Conservation (phyloP, 2,797 vertebrate species). For the Eulemur rubriventer region DNA sequence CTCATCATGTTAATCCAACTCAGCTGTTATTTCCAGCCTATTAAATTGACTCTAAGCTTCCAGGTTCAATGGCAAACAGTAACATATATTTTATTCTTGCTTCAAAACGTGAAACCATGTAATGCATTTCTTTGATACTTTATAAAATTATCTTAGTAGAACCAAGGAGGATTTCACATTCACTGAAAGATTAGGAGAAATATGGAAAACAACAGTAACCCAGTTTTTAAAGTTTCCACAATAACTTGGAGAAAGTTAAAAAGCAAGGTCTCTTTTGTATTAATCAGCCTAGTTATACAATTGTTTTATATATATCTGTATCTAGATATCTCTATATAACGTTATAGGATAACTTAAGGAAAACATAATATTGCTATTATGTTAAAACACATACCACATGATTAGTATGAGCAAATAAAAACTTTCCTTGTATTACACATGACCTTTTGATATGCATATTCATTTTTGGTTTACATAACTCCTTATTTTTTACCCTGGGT, state of each 20-base stretch:
- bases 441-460: background rate
- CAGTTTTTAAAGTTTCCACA: slow-evolving; percentile 49
- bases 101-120: background rate
- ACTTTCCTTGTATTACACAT: background rate
- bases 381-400: background rate
- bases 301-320: background rate
- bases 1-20: slow-evolving; percentile 84
- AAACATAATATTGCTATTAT: background rate
- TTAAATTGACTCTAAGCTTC: slow-evolving; percentile 90
- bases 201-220: background rate
- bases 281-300: background rate
- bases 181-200: background rate
- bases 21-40: slow-evolving; percentile 86
- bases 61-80: slow-evolving; percentile 87
- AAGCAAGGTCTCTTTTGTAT: background rate
- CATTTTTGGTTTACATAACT: background rate
- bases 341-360: background rate
- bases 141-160: slow-evolving; percentile 37
- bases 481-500: background rate
- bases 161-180: slow-evolving; percentile 71
- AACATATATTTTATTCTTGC: slow-evolving; percentile 86
- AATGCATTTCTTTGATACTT: background rate
- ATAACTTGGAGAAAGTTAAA: background rate
- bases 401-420: background rate
- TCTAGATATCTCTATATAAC: too few relatives aligned